Percentiles rank a stretch among this genome's conserved stretches.
Conservation (phyloP, 2,797 vertebrate genomes). For the Sebastes dallii region DNA sequence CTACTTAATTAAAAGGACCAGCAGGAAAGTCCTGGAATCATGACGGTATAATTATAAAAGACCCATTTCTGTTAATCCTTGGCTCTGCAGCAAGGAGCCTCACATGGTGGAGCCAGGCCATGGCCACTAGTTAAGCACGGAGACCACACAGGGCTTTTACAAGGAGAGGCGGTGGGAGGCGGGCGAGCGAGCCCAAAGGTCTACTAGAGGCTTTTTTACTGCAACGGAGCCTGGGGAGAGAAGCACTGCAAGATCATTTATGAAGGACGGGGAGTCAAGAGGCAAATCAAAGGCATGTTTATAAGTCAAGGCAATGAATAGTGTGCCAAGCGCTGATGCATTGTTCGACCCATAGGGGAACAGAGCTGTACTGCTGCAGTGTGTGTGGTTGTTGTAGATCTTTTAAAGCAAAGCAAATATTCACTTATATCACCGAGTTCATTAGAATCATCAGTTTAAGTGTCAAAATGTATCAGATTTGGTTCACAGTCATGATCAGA, state of each 20-base stretch:
- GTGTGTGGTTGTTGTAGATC: not conserved
- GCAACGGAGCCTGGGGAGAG: conserved; percentile 13
- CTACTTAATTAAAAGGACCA: conserved; percentile 87
- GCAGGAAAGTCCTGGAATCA: conserved; percentile 84
- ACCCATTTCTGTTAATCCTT: conserved; percentile 80
- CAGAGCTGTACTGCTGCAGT: not conserved
- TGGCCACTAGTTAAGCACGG: conserved; percentile 49
- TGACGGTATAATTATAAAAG: conserved; percentile 85
- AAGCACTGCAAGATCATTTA: conserved; percentile 44
- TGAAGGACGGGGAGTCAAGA: conserved; percentile 54
- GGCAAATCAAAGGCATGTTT: conserved; percentile 31
- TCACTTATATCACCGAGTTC: not conserved
- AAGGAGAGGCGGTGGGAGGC: conserved; percentile 48
- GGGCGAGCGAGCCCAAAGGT: conserved; percentile 29
- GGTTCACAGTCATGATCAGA: not conserved
- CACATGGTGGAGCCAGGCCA: conserved; percentile 58
- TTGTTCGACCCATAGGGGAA: conserved; percentile 12
- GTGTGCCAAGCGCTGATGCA: conserved; percentile 25
- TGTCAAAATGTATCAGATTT: not conserved
- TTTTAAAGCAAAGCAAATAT: not conserved
- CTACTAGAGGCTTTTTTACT: conserved; percentile 42
- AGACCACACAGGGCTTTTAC: conserved; percentile 72
- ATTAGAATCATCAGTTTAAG: not conserved
- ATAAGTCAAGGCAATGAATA: conserved; percentile 34
- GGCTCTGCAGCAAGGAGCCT: conserved; percentile 69